These are phyloP conservation scores for Chitala chitala DNA, from an alignment of 2,113 vertebrate genomes.

Conservation along the genomic window DNA sequence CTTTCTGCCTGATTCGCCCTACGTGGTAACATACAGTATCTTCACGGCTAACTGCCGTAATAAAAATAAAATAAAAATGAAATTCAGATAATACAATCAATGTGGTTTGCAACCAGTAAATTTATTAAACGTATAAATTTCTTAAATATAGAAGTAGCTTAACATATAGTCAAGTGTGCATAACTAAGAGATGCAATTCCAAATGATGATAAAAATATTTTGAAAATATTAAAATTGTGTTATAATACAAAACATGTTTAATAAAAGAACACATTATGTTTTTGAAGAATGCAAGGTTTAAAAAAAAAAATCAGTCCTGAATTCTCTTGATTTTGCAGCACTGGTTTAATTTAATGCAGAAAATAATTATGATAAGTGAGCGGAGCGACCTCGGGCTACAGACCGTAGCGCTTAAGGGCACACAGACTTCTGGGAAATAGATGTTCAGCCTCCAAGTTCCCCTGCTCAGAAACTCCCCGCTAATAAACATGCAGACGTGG, in stretches of 20 bases:
- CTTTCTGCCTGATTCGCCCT: too few species aligned
- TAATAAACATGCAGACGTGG: conserved; percentile 33
- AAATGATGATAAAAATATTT: too few species aligned
- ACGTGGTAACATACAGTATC: too few species aligned
- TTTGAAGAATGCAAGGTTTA: conserved; percentile 24
- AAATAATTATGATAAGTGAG: conserved; percentile 43
- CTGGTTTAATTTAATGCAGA: conserved; percentile 32
- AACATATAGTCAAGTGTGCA: too few species aligned
- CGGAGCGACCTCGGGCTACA: conserved; percentile 32
- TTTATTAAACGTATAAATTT: too few species aligned
- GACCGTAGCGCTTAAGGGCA: conserved; percentile 28
- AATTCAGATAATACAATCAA: too few species aligned
- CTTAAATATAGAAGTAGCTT: too few species aligned
- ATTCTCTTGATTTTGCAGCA: conserved; percentile 23
- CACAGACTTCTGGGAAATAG: conserved; percentile 30
- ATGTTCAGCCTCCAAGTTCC: conserved; percentile 30
- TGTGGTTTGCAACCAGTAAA: too few species aligned
- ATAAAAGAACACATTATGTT: neutral
- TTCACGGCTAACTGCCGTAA: too few species aligned
- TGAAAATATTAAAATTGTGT: neutral
- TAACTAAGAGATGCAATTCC: too few species aligned
- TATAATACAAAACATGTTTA: neutral
- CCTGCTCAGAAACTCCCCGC: conserved; percentile 24
- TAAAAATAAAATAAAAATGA: too few species aligned
- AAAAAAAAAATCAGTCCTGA: conserved; percentile 45